phyloP scores from a whole-genome alignment of 2,888 invertebrate genomes.

The Neoitamus cyanurus region DNA sequence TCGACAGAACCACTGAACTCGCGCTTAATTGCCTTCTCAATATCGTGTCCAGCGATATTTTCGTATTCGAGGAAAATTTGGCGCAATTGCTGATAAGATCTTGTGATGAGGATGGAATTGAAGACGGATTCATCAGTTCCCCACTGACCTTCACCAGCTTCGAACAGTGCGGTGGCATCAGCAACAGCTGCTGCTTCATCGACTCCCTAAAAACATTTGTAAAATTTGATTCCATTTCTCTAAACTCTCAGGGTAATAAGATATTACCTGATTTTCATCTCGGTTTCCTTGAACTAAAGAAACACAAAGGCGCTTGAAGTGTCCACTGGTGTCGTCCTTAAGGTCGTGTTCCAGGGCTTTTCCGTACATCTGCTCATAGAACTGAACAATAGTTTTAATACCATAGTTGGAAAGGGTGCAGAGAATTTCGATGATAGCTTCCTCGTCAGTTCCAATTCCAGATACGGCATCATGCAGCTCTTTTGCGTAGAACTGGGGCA shows the following conservation, averaged over 20 bases:
- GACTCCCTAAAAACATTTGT: constrained; percentile 69
- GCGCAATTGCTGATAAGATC: constrained; percentile 89
- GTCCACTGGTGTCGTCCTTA: constrained; percentile 94
- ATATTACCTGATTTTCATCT: constrained; percentile 78
- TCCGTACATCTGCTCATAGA: constrained; percentile 87
- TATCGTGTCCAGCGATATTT: constrained; percentile 82
- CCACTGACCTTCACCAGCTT: constrained; percentile 86
- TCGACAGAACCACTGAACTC: constrained; percentile 90
- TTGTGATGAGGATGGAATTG: constrained; percentile 85
- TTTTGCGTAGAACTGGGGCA: constrained; percentile 91
- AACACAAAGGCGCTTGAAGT: constrained; percentile 91
- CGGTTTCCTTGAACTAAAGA: constrained; percentile 89
- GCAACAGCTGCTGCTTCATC: constrained; percentile 83
- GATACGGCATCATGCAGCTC: constrained; percentile 88
- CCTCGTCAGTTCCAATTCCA: constrained; percentile 89
- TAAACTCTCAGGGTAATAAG: background rate
- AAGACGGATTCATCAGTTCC: constrained; percentile 92
- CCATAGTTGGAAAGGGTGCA: constrained; percentile 92
- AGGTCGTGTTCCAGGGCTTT: constrained; percentile 86
- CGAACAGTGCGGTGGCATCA: constrained; percentile 83
- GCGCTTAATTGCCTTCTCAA: constrained; percentile 85
- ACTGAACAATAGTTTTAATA: constrained; percentile 84
- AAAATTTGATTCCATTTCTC: background rate
- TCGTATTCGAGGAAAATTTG: constrained; percentile 88
- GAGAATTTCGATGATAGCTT: constrained; percentile 91